Base-by-base conservation (phyloP, 2,888 invertebrate genomes). In the Melieria crassipennis region DNA sequence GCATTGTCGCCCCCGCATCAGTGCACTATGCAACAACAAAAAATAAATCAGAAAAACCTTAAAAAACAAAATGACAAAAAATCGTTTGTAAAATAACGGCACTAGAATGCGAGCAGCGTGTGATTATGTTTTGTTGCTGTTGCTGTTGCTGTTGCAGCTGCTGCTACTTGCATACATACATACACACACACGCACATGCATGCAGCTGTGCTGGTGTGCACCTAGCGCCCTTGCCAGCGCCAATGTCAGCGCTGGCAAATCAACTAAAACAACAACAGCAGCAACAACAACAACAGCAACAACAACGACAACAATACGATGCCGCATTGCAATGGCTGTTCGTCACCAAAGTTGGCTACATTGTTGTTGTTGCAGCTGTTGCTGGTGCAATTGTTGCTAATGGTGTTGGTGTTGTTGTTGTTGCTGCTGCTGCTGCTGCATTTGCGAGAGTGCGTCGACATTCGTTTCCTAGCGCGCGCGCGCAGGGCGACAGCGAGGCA, bases 401-500 rank as follows among this genome's bases (percentile, higher is more conserved):
- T 60, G 43, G 7, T 48, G 47, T 16, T n/a, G 63, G 7, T 42
- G 11, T 55, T 6, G 43, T 16, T 65, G 6, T 46, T 65, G 56
- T 45, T 65, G 56, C 43, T 45, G 46, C 13, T 56, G 46, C 45
- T 30, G 61, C 52, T 52, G 47, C 7, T 62, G 10, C 46, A 9
- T 7, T 58, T 42, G 43, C 30, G 43, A 58, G 43, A 9, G n/a
- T 46, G 46, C 5, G 47, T 11, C 30, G 30, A 30, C 30, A 30
- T 30, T 30, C 30, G 30, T 30, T 30, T 2, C 1, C 3, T 2
- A 30, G 30, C 4, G 9, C 46, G n/a, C 46, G 46, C n/a, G 46
- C 61, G 13, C 45, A 61, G 45, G 46, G 4, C 4, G 11, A 65
- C 69, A 65, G 64, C 64, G 67, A 60, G 47, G 66, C 45, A 75